These are phyloP conservation scores for Cabera pusaria DNA, from an alignment of 2,888 invertebrate genomes.

Conservation along the genomic window DNA sequence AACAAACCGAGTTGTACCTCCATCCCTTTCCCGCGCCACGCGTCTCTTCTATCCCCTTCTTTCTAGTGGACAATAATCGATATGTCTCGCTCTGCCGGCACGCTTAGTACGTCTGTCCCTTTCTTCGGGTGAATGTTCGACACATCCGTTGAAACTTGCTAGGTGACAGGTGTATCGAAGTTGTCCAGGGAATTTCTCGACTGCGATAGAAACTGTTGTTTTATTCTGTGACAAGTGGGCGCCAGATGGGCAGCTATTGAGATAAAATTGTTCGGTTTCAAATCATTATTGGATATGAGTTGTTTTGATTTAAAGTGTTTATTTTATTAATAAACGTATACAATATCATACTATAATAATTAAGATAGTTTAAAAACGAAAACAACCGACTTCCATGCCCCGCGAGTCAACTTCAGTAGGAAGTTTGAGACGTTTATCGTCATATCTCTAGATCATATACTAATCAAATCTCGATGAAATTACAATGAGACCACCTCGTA, in stretches of 20 bases:
- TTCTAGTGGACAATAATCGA: not conserved
- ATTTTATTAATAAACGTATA: no score
- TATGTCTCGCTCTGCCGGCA: slow-evolving; percentile 28
- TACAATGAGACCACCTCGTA: no score
- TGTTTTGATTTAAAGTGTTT: slow-evolving; percentile 1
- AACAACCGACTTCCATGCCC: no score
- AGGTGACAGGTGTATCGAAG: slow-evolving; percentile 30
- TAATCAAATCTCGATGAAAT: no score
- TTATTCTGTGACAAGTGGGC: no score
- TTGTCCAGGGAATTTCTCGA: slow-evolving; percentile 13
- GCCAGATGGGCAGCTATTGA: slow-evolving; percentile 17
- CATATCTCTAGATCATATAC: no score
- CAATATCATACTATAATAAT: no score
- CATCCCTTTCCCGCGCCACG: slow-evolving; percentile 33
- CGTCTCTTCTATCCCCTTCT: slow-evolving; percentile 23
- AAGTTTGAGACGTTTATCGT: no score
- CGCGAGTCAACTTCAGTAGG: no score
- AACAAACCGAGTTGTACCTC: slow-evolving; percentile 11
- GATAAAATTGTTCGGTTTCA: slow-evolving; percentile 7
- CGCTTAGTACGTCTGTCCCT: slow-evolving; percentile 32
- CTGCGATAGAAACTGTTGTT: no score
- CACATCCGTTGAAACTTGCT: slow-evolving; percentile 35
- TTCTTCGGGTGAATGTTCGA: slow-evolving; percentile 34
- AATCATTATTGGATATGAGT: no score
- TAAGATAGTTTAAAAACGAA: no score